A percentile compares a stretch with the other conserved stretches of the same genome.
These are phyloP conservation scores for Plutomurus gul DNA, from an alignment of 1,140 invertebrate species.

Conservation along the genomic window DNA sequence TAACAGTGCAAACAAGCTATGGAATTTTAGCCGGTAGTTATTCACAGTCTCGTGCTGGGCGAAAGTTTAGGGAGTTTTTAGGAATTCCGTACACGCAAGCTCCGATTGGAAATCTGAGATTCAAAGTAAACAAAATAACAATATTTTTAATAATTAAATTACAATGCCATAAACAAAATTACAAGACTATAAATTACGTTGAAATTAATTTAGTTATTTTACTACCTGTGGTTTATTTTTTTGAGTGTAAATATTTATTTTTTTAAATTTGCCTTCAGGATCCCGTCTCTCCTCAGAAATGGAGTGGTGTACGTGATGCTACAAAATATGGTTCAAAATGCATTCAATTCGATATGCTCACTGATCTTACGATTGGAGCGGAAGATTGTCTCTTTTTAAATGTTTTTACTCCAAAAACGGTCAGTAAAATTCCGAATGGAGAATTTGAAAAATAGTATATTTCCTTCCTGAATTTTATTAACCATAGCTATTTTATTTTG, in stretches of 20 bases:
- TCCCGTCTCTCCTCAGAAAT: neutral
- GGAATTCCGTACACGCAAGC: slow-evolving; percentile 42
- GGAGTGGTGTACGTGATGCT: slow-evolving; percentile 4
- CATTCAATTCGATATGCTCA: slow-evolving; percentile 21
- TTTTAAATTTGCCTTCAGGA: no score
- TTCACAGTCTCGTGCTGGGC: neutral
- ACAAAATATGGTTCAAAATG: slow-evolving; percentile 32
- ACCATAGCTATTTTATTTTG: neutral
- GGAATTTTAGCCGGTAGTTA: neutral
- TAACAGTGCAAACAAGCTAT: neutral
- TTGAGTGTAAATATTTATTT: no score
- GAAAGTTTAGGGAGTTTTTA: slow-evolving; percentile 35
- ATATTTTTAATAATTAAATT: no score
- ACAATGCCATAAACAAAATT: no score
- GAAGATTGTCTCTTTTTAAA: slow-evolving; percentile 44
- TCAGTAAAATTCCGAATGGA: neutral
- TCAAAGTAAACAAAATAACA: slow-evolving; percentile 23
- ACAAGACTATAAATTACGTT: no score
- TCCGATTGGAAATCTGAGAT: slow-evolving; percentile 38
- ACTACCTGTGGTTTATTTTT: no score
- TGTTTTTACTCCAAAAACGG: slow-evolving; percentile 30
- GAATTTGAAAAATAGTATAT: neutral
- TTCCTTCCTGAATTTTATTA: neutral
- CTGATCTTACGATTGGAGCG: neutral
- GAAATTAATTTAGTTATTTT: no score